Percentiles rank a stretch among this genome's conserved stretches.
phyloP scores from a whole-genome alignment of 2,113 vertebrate species.

The Anolis carolinensis region DNA sequence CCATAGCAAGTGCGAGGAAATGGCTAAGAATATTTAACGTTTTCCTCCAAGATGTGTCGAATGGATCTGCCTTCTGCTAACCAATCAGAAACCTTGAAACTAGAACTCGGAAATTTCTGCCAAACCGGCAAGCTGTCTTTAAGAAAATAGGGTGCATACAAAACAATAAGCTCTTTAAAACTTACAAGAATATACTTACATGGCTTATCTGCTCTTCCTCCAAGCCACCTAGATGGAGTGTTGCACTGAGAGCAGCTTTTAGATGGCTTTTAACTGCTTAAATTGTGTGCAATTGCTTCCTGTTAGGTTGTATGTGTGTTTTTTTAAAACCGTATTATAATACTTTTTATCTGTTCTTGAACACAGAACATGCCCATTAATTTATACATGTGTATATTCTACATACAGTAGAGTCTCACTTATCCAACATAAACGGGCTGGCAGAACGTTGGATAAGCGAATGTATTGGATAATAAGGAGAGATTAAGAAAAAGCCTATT shows the following conservation, averaged over 20 bases:
- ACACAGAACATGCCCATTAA: background rate
- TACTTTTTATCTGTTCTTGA: background rate
- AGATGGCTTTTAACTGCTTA: background rate
- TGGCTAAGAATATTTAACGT: background rate
- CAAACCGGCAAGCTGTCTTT: constrained; percentile 25
- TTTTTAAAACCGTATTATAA: background rate
- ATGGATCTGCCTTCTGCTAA: constrained; percentile 23
- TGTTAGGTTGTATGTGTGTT: background rate
- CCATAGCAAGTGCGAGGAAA: background rate
- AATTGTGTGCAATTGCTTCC: background rate
- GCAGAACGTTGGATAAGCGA: no score
- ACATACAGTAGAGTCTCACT: no score
- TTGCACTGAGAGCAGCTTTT: background rate
- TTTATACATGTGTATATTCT: background rate
- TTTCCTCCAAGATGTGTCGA: constrained; percentile 20
- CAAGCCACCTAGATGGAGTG: background rate
- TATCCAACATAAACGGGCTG: no score
- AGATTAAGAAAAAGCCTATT: no score
- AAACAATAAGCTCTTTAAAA: background rate
- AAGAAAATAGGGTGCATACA: constrained; percentile 12
- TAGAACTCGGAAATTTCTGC: constrained; percentile 45
- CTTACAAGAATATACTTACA: background rate
- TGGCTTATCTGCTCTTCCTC: accelerated
- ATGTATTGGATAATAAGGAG: no score
- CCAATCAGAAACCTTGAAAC: constrained; percentile 5